Conservation (phyloP, 2,797 vertebrate genomes). For the Takifugu ocellatus region DNA sequence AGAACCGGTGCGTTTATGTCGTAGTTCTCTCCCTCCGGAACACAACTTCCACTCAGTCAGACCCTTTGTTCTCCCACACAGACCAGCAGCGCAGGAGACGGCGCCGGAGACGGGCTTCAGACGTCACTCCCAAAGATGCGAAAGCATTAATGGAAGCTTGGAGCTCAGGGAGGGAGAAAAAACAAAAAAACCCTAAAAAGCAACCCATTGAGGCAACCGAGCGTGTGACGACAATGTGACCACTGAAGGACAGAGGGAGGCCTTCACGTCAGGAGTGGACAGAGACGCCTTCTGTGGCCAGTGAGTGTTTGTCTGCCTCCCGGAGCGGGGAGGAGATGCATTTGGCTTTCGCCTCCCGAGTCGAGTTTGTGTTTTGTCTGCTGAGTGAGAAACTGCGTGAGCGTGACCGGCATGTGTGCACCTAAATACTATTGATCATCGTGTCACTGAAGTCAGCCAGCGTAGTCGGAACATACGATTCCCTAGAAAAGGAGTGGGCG, state of each 20-base stretch:
- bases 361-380: no score
- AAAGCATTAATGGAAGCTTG: constrained; percentile 54
- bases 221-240: constrained; percentile 66
- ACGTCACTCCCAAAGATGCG: constrained; percentile 29
- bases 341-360: not conserved
- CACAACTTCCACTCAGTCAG: constrained; percentile 2
- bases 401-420: not conserved
- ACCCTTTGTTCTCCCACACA: constrained; percentile 1
- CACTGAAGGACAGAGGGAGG: constrained; percentile 49
- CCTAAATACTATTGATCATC: not conserved
- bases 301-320: not conserved
- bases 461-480: not conserved
- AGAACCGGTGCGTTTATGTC: not conserved
- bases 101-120: not conserved
- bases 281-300: constrained; percentile 6
- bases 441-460: constrained; percentile 2
- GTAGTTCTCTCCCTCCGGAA: not conserved
- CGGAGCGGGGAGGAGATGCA: not conserved
- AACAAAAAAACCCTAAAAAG: not conserved
- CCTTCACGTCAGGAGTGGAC: constrained; percentile 27
- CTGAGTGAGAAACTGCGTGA: not conserved
- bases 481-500: no score
- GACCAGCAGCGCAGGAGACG: constrained; percentile 11
- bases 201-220: constrained; percentile 66
- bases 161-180: constrained; percentile 33